These are phyloP conservation scores for Camelus dromedarius DNA, from an alignment of 2,113 vertebrate species.

Conservation along the genomic window DNA sequence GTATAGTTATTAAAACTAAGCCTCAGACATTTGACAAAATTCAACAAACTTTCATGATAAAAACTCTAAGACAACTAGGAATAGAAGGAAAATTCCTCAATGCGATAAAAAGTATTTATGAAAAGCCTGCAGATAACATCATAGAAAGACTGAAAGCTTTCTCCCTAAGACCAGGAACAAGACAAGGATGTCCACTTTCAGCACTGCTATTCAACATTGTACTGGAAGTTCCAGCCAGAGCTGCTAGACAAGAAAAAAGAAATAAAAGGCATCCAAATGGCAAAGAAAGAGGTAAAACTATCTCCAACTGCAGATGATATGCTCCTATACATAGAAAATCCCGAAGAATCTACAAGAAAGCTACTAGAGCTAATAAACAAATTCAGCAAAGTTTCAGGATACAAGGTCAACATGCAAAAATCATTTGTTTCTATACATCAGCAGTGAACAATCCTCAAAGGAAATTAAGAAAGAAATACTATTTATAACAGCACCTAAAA, in stretches of 20 bases:
- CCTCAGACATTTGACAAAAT: slow-evolving; percentile 3
- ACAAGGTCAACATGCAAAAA: neutral
- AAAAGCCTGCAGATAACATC: neutral
- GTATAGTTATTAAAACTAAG: neutral
- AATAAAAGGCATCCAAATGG: neutral
- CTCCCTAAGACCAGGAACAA: neutral
- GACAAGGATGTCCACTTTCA: neutral
- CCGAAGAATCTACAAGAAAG: neutral
- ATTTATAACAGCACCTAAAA: neutral
- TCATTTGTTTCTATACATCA: neutral
- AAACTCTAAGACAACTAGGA: neutral
- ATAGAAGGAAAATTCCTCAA: neutral
- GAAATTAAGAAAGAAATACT: neutral
- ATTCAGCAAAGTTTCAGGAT: neutral
- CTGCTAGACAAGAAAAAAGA: neutral
- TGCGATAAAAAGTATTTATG: neutral
- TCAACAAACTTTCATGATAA: neutral
- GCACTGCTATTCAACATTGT: neutral
- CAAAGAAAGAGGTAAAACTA: neutral
- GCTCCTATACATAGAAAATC: neutral
- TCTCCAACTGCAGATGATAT: neutral
- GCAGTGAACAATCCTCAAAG: neutral
- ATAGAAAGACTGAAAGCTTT: neutral
- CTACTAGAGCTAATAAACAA: neutral
- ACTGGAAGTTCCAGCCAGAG: neutral